Base-by-base conservation (phyloP, 1,140 invertebrate species). In the Drosophila leontia region DNA sequence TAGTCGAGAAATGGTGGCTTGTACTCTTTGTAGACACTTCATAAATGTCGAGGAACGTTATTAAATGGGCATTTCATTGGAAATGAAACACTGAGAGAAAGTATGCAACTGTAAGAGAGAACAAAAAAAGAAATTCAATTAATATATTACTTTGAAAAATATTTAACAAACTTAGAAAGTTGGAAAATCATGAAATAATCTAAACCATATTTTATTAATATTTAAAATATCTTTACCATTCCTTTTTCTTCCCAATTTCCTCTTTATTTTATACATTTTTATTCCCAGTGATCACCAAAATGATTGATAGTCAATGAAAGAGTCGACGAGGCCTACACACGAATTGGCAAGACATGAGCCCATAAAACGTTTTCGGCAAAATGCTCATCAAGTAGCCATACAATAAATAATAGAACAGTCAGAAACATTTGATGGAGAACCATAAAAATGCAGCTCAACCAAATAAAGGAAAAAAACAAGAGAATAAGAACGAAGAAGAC, bases 341-440 rank as follows among this genome's bases (percentile, higher is more conserved):
- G 65, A 72, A 39, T 71, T 19, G 51, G 44, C 37, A 35, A 48
- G 50, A 45, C 50, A 41, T 50, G 65, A 78, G 72, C 60, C 77
- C 80, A 87, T 88, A 83, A 88, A 87, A 87, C 77, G 80, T 80
- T 88, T 87, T 87, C 57, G 57, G 77, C 55, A 80, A 80, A 78
- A 87, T 77, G 78, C 34, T 75, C 78, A 86, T 85, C 82, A 86
- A 86, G 82, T 82, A 75, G 82, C 78, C 74, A 82, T 81, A 82
- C 68, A 86, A 85, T 86, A 88, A 87, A 88, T 88, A 83, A 88
- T 69, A 76, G 58, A 80, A 80, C 60, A 74, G 79, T 71, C 65
- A 44, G 42, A 57, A 53, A 67, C 51, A 65, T 80, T 74, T 79
- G 47, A 72, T 26, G 48, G 59, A 47, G 57, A 50, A 51, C 50